phyloP scores from a whole-genome alignment of 2,113 vertebrate genomes.

The Anas platyrhynchos region DNA sequence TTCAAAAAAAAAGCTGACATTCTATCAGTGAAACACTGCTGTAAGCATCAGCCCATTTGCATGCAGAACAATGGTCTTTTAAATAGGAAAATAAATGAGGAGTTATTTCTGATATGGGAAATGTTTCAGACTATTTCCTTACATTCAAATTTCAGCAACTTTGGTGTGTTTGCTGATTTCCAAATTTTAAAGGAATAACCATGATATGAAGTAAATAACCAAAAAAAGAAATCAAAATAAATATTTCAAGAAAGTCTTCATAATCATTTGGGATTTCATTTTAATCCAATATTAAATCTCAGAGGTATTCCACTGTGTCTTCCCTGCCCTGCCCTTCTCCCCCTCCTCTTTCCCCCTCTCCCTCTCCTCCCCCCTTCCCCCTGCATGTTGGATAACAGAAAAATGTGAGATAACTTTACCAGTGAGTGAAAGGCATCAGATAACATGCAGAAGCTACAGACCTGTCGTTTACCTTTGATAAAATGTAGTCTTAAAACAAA shows the following conservation, averaged over 20 bases:
- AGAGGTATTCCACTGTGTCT: not conserved
- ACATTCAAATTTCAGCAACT: constrained; percentile 10
- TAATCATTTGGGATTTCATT: not conserved
- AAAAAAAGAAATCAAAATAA: not conserved
- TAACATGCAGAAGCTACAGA: not conserved
- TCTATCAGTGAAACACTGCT: not conserved
- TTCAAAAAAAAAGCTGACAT: constrained; percentile 44
- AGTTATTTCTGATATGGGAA: constrained; percentile 34
- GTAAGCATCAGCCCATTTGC: constrained; percentile 30
- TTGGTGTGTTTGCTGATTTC: not conserved
- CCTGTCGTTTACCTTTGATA: not conserved
- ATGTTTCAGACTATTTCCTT: constrained; percentile 17
- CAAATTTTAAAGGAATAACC: not conserved
- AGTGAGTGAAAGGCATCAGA: not conserved
- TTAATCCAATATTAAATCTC: not conserved
- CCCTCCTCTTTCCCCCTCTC: too few relatives aligned
- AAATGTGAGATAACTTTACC: not conserved
- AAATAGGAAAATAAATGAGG: constrained; percentile 61
- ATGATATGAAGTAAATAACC: not conserved
- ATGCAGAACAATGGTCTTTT: constrained; percentile 23
- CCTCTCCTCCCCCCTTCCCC: too few relatives aligned
- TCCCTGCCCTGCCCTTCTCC: too few relatives aligned
- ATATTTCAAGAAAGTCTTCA: not conserved
- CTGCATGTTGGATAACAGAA: not conserved
- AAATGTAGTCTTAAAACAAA: not conserved